Evolutionary conservation across 2,888 invertebrate genomes (phyloP).

Genomic region (Stenodera caucasica): DNA sequence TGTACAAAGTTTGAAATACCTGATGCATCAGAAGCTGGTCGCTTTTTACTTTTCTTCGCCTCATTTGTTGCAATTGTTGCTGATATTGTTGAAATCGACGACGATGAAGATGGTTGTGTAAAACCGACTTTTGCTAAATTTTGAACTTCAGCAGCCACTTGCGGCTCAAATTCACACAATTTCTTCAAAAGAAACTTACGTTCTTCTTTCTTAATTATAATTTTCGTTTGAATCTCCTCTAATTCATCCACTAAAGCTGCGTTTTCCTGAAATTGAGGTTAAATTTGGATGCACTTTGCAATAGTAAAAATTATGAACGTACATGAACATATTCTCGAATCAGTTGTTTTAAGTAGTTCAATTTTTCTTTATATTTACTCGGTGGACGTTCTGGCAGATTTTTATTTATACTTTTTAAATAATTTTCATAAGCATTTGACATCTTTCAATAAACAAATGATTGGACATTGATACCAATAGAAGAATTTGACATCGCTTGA

Average conservation of each 20-base stretch:
- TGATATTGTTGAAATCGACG: conserved; percentile 3
- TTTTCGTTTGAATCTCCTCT: conserved; percentile 79
- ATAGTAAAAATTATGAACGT: conserved; percentile 48
- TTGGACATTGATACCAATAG: background rate
- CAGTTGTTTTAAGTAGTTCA: conserved; percentile 63
- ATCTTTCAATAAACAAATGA: conserved; percentile 11
- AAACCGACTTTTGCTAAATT: conserved; percentile 46
- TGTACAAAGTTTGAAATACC: too few relatives aligned
- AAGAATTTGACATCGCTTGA: too few relatives aligned
- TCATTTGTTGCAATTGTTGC: conserved; percentile 28
- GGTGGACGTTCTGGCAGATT: conserved; percentile 33
- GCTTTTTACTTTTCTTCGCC: conserved; percentile 43
- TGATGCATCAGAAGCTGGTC: conserved; percentile 16
- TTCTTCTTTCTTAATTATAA: conserved; percentile 79
- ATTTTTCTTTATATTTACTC: conserved; percentile 65
- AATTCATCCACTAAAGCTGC: conserved; percentile 88
- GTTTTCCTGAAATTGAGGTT: conserved; percentile 66
- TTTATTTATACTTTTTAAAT: conserved; percentile 23
- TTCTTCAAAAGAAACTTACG: conserved; percentile 78
- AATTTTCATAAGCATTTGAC: conserved; percentile 26
- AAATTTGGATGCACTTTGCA: background rate
- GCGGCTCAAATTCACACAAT: conserved; percentile 67
- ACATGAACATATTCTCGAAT: conserved; percentile 70
- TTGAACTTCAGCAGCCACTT: conserved; percentile 52
- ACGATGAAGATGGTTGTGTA: conserved; percentile 25